A percentile compares a stretch with the other conserved stretches of the same genome.
phyloP scores from a whole-genome alignment of 2,888 invertebrate genomes.

The Taphrorychus bicolor region DNA sequence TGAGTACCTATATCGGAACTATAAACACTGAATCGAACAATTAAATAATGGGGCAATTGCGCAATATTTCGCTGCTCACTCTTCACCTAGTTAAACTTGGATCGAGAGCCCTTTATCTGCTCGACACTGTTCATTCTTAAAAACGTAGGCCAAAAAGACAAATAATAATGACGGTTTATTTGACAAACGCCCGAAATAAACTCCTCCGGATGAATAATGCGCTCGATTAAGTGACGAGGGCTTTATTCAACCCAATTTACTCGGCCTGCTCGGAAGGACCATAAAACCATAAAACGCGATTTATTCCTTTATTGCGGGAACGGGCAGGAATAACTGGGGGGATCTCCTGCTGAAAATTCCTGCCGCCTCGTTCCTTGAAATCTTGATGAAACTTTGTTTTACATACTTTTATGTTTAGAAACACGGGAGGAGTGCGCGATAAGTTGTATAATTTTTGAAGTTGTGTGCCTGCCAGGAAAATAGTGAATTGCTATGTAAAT shows the following conservation, averaged over 20 bases:
- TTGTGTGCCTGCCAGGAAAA: too few relatives aligned
- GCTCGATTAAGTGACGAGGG: conserved; percentile 41
- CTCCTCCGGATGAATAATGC: conserved; percentile 35
- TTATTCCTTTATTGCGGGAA: conserved; percentile 57
- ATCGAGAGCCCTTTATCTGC: too few relatives aligned
- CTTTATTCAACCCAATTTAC: conserved; percentile 41
- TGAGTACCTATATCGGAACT: too few relatives aligned
- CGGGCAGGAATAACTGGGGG: conserved; percentile 19
- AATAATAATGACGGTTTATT: conserved; percentile 38
- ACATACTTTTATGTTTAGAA: conserved; percentile 30
- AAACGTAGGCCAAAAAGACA: too few relatives aligned
- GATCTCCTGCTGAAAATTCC: conserved; percentile 23
- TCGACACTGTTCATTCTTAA: too few relatives aligned
- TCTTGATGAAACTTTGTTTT: conserved; percentile 34
- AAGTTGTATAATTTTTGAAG: conserved; percentile 28
- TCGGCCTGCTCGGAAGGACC: conserved; percentile 49
- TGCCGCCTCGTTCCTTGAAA: conserved; percentile 21
- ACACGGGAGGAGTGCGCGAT: conserved; percentile 6
- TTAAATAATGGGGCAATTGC: too few relatives aligned
- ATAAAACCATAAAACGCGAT: conserved; percentile 60
- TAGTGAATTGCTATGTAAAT: too few relatives aligned
- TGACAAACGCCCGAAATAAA: conserved; percentile 33
- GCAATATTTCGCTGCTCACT: too few relatives aligned
- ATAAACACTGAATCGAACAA: too few relatives aligned
- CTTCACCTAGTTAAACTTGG: too few relatives aligned